Evolutionary conservation across 2,113 vertebrate genomes (phyloP).

Genomic region (Alethe diademata): DNA sequence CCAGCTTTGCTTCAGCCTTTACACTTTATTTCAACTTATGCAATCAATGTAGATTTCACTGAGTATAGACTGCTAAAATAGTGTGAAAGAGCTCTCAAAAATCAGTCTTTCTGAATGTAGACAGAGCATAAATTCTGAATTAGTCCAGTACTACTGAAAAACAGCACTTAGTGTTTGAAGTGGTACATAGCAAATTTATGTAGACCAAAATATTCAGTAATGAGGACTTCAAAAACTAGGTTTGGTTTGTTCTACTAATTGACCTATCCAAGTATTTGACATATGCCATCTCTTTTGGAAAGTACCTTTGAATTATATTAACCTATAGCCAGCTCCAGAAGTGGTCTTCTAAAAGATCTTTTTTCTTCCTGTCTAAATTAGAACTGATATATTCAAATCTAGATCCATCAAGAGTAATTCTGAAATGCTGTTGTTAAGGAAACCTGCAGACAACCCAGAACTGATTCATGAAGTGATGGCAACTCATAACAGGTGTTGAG

Average conservation of each 20-base stretch:
- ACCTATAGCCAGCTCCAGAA: not conserved
- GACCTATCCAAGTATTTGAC: not conserved
- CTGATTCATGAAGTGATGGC: not conserved
- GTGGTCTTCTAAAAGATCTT: not conserved
- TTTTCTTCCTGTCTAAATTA: not conserved
- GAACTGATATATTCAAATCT: not conserved
- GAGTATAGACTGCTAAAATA: not conserved
- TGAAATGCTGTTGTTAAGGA: not conserved
- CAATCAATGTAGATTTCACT: not conserved
- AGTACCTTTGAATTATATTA: not conserved
- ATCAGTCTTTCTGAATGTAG: not conserved
- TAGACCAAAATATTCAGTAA: not conserved
- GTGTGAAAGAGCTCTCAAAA: not conserved
- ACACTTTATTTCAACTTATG: not conserved
- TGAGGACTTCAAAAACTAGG: not conserved
- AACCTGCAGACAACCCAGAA: not conserved
- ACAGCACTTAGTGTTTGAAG: not conserved
- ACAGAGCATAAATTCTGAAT: not conserved
- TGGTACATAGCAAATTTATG: not conserved
- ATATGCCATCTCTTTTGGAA: not conserved
- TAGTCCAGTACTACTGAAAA: not conserved
- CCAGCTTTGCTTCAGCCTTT: not conserved
- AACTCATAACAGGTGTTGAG: not conserved
- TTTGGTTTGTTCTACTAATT: not conserved
- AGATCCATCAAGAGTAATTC: not conserved